Evolutionary conservation across 1,140 invertebrate species (phyloP).

Genomic region (Drosophila saltans): DNA sequence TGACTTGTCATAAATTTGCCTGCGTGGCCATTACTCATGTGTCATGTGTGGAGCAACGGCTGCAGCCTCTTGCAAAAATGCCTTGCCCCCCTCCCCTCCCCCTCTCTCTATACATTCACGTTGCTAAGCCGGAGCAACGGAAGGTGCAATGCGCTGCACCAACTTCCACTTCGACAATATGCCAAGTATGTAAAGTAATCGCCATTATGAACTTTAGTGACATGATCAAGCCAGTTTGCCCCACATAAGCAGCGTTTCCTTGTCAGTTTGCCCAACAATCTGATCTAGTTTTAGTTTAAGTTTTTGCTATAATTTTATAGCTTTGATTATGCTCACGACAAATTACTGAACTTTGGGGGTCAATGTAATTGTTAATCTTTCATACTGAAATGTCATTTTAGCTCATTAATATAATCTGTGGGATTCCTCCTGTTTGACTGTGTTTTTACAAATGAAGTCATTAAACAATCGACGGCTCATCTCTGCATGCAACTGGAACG

Average conservation of each 20-base stretch:
- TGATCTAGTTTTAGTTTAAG: no score
- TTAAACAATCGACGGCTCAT: slow-evolving; percentile 69
- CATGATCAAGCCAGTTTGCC: slow-evolving; percentile 70
- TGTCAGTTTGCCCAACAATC: neutral
- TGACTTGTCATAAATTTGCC: slow-evolving; percentile 82
- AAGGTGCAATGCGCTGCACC: slow-evolving; percentile 56
- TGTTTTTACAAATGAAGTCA: slow-evolving; percentile 64
- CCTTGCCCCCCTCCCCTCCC: neutral
- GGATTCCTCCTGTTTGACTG: slow-evolving; percentile 30
- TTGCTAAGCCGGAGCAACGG: neutral
- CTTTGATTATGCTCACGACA: neutral
- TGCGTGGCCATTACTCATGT: slow-evolving; percentile 81
- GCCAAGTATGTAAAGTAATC: slow-evolving; percentile 78
- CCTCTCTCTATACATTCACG: neutral
- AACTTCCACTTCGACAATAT: slow-evolving; percentile 75
- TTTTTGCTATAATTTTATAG: no score
- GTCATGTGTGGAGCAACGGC: slow-evolving; percentile 72
- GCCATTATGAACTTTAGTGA: slow-evolving; percentile 78
- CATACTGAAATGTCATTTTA: slow-evolving; percentile 13
- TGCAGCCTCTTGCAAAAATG: slow-evolving; percentile 27
- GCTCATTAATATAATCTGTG: slow-evolving; percentile 70
- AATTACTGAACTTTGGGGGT: neutral
- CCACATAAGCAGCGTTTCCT: slow-evolving; percentile 49
- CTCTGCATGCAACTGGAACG: slow-evolving; percentile 35
- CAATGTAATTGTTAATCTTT: slow-evolving; percentile 4